Conservation (phyloP, 2,888 invertebrate genomes). For the Trichopoda pennipes region DNA sequence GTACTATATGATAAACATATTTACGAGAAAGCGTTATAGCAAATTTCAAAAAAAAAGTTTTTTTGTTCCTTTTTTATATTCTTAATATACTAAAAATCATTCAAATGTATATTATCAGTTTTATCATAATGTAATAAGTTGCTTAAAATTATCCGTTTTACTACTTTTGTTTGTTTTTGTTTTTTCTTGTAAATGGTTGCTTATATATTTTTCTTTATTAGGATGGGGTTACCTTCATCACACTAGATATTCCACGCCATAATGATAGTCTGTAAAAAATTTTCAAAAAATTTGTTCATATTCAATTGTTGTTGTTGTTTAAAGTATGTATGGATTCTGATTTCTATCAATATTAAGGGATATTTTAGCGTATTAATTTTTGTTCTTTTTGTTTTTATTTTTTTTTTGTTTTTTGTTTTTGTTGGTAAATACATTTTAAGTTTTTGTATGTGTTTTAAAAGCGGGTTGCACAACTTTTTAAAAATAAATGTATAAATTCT, state of each 20-base stretch:
- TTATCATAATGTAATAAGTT: background rate
- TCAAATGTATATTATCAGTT: background rate
- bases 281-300: slow-evolving; percentile 69
- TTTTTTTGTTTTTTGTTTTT: slow-evolving; percentile 17
- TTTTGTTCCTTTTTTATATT: too few species aligned
- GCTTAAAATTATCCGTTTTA: slow-evolving; percentile 32
- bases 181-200: slow-evolving; percentile 7
- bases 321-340: slow-evolving; percentile 63
- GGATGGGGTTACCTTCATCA: slow-evolving; percentile 79
- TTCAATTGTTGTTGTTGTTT: slow-evolving; percentile 61
- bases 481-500: slow-evolving; percentile 60
- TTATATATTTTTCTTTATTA: slow-evolving; percentile 36
- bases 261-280: slow-evolving; percentile 78
- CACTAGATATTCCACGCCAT: slow-evolving; percentile 80
- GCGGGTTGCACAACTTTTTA: slow-evolving; percentile 68
- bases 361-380: slow-evolving; percentile 61
- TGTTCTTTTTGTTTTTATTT: slow-evolving; percentile 18
- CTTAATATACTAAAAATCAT: slow-evolving; percentile 24
- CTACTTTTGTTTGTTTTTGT: slow-evolving; percentile 21
- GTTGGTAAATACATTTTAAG: slow-evolving; percentile 37
- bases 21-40: too few species aligned
- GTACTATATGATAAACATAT: too few species aligned
- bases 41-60: too few species aligned
- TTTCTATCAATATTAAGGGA: slow-evolving; percentile 67
- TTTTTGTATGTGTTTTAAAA: slow-evolving; percentile 52